These are phyloP conservation scores for Dermolepida albohirtum DNA, from an alignment of 2,888 invertebrate species.

Conservation along the genomic window DNA sequence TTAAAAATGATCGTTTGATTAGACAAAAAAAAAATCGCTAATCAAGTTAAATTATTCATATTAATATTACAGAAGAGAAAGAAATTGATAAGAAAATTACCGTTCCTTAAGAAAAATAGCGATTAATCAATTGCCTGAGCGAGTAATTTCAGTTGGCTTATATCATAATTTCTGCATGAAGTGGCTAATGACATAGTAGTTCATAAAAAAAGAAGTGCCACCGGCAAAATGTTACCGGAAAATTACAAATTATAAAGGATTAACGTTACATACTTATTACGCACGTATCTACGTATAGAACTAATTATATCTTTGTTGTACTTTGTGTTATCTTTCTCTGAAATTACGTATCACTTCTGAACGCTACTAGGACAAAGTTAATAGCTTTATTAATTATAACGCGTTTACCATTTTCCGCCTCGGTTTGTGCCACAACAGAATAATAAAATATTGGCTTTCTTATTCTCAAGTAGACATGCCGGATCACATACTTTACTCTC, in stretches of 20 bases:
- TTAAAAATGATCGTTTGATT: slow-evolving; percentile 9
- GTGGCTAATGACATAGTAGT: slow-evolving; percentile 17
- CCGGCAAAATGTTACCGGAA: slow-evolving; percentile 2
- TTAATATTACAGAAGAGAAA: background rate
- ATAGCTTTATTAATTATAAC: slow-evolving; percentile 24
- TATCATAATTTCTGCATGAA: slow-evolving; percentile 16
- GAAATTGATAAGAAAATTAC: slow-evolving; percentile 16
- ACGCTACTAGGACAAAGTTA: background rate
- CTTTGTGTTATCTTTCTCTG: slow-evolving; percentile 6
- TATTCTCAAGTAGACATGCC: no score
- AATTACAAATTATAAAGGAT: slow-evolving; percentile 4
- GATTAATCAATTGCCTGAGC: slow-evolving; percentile 9
- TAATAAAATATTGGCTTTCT: no score
- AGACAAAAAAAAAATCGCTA: background rate
- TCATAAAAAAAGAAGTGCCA: slow-evolving; percentile 1
- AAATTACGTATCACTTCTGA: slow-evolving; percentile 18
- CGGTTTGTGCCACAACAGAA: slow-evolving; percentile 11
- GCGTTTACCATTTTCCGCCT: slow-evolving; percentile 5
- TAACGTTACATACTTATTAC: no score
- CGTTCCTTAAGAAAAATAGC: background rate
- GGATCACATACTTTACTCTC: no score
- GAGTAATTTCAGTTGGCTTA: background rate
- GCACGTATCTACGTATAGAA: background rate
- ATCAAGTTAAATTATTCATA: slow-evolving; percentile 14
- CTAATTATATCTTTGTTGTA: slow-evolving; percentile 15